Base-by-base conservation (phyloP, 2,797 vertebrate species). In the Cottoperca gobio region DNA sequence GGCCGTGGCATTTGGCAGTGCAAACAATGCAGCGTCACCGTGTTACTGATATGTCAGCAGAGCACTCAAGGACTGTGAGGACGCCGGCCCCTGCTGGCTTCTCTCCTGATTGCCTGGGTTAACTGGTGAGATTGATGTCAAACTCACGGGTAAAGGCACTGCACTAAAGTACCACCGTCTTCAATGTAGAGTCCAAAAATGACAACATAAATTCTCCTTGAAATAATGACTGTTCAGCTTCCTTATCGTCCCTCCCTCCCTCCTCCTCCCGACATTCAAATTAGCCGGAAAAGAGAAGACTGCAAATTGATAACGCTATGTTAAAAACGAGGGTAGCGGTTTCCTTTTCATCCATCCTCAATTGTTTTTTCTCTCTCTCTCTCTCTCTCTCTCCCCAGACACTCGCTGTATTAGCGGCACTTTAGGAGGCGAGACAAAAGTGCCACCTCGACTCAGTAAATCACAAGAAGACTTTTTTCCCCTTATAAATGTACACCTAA, bases 291-390 rank as follows among this genome's bases (percentile, higher is more conserved):
- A 43, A 57, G 39, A 81, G 55, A 48, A 31, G 43, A n/a, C 35
- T 35, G 43, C 26, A 73, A 77, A 79, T 43, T 77, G 78, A 85
- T 81, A 73, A 81, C 17, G 9, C 26, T 17, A 4, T 23, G 28
- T 67, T 67, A 43, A 66, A 85, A 80, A 79, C 17, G 10, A 68
- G 40, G 40, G 19, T 50, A 6, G 62, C 49, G 23, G 8, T 70
- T 78, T 75, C 43, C 31, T 76, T 78, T 80, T 60, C 35, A 52
- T 70, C 23, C 65, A n/a, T 37, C 23, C 23, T 24, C 70, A 63
- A 70, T 69, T 84, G 45, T 70, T 64, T 63, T 68, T 64, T 39
- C n/a, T n/a, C n/a, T n/a, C n/a, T n/a, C n/a, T n/a, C n/a, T n/a
- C n/a, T 49, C 40, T 16, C 1, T 43, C 60, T 19, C 6, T 57